Conservation (phyloP, 2,113 vertebrate species). For the Hiodon alosoides region DNA sequence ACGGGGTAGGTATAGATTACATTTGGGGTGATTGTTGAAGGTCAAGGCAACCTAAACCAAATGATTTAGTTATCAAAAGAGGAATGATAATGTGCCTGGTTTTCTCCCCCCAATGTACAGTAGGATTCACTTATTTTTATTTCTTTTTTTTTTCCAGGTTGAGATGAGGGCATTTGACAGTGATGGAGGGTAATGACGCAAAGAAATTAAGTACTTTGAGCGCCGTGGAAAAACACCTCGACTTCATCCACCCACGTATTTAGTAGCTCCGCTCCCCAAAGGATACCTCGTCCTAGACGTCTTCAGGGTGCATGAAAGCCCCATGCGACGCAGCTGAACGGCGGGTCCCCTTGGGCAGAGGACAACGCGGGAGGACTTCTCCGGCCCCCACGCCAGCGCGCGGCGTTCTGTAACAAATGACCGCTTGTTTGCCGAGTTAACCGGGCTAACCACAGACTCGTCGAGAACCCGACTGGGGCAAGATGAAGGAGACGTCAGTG, state of each 20-base stretch:
- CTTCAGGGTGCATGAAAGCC: constrained; percentile 50
- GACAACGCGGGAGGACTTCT: constrained; percentile 33
- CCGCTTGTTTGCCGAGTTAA: constrained; percentile 60
- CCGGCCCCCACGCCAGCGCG: not conserved
- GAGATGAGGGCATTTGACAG: constrained; percentile 35
- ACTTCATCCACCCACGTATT: constrained; percentile 42
- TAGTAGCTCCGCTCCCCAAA: constrained; percentile 40
- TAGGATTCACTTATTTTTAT: constrained; percentile 1
- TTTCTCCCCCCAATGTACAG: not conserved
- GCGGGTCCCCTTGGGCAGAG: constrained; percentile 36
- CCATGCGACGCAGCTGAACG: constrained; percentile 44
- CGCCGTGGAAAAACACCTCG: constrained; percentile 47
- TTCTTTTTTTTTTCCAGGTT: constrained; percentile 56
- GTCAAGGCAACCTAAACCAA: not conserved
- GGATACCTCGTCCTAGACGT: constrained; percentile 42
- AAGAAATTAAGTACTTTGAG: constrained; percentile 59
- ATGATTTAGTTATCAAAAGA: not conserved
- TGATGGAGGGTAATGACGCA: constrained; percentile 48
- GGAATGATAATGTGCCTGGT: not conserved
- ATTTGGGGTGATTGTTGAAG: too few species aligned
- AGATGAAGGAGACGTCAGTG: constrained; percentile 88
- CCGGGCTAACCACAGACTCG: constrained; percentile 49
- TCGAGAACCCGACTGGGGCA: constrained; percentile 68
- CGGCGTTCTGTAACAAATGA: constrained; percentile 57
- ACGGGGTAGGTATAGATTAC: too few species aligned